Evolutionary conservation across 2,888 invertebrate genomes (phyloP), one percentile per base, ranked within the genome.

Genomic region (Poecilobothrus nobilitatus): DNA sequence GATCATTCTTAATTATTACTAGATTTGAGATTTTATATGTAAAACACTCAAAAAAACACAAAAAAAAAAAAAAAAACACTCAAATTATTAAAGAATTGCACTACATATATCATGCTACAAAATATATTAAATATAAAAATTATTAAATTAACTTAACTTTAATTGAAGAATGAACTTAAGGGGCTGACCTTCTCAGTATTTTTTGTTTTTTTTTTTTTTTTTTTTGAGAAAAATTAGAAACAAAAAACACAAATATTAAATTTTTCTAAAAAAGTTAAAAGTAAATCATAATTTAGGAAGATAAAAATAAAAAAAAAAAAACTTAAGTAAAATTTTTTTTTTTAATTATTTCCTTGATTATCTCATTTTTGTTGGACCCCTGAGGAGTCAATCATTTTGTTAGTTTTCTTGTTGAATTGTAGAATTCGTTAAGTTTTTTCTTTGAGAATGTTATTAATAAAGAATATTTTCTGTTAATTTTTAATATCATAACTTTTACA

Each of bases 311-410:
- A n/a, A 44, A 44, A 15, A 44, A 15, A 44, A 44, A 44, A 44
- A 44, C 15, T 12, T 2, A 9, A 53, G 53, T 6, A 53, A 53
- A 53, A 18, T 53, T 53, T 53, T 53, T 53, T 12, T 53, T 53
- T 53, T 53, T 53, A 53, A 53, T 53, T 53, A 53, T 53, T 53
- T 53, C 53, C 53, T 53, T 53, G n/a, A 53, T 53, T 53, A 53
- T 53, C 53, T 53, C 53, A 53, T 53, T 53, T 44, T 18, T 53
- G 53, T 53, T 9, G 53, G 18, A 6, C 53, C 53, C 53, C 53
- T 18, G n/a, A 53, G 53, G 53, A 53, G 53, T 53, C 53, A 53
- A 53, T 53, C 53, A 53, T 53, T 53, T 27, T 53, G 44, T 15
- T 15, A 12, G 15, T 15, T n/a, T 12, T 44, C 10, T 44, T 44